Evolutionary conservation across 92 coral and sea anemone species (phyloP), one percentile per base, ranked within the genome.

Genomic region (Siderastrea radians): DNA sequence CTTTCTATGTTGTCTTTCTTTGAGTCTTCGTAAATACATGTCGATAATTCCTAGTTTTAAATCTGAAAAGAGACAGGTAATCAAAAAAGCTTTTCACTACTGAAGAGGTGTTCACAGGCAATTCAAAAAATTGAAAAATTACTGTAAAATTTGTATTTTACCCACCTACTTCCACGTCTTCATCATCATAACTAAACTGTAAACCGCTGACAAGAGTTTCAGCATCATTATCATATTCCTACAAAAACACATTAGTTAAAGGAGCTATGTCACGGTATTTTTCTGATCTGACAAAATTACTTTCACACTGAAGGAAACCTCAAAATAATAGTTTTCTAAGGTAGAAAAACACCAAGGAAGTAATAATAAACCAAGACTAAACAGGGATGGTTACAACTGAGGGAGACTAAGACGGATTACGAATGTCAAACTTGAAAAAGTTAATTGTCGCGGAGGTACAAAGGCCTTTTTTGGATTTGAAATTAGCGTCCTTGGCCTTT

Each of bases 221-320:
- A 26, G 99, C 98, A 13, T 97, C 99, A 89, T 97, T 97, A 61
- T 97, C 99, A 84, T 97, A 96, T 81, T 97, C 99, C 99, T 97
- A 44, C 17, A 76, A 52, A 48, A 26, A 72, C 68, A 79, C 49
- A 17, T 19, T 2, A 26, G 38, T 26, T 26, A 26, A 26, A 26
- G 38, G 38, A 26, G 38, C 38, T 26, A 26, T 26, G 38, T 26
- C 38, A 26, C 38, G 38, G 38, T 26, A 26, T 26, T 26, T 26
- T 26, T 26, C 38, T 26, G 38, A 26, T 26, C 38, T 0, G 38
- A 26, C 38, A 26, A 26, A 26, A 26, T 26, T 26, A 26, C 38
- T 26, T 26, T 26, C 38, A 26, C 38, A 26, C 38, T 0, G 38
- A 26, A 26, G 0, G 38, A 26, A 26, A 26, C 38, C 38, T 26